Evolutionary conservation across 2,797 vertebrate genomes (phyloP).

Genomic region (Enteromius viviparus): DNA sequence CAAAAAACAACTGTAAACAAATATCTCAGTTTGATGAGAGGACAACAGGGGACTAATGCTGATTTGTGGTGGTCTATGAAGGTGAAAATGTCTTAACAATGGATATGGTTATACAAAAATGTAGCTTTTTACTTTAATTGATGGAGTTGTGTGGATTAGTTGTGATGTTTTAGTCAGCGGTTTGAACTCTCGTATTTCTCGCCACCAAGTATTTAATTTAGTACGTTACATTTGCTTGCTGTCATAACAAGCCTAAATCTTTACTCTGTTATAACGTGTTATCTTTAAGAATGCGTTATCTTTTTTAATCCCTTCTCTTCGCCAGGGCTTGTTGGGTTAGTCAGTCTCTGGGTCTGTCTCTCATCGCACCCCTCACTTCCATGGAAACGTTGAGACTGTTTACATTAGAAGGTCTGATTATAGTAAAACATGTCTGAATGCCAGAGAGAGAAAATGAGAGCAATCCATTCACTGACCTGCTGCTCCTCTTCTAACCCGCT

Average conservation of each 20-base stretch:
- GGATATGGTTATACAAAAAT: not conserved
- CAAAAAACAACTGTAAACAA: not conserved
- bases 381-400: slow-evolving; percentile 57
- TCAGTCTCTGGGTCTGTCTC: slow-evolving; percentile 63
- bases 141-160: not conserved
- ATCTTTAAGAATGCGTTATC: slow-evolving; percentile 29
- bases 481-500: not conserved
- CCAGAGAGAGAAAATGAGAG: slow-evolving; percentile 53
- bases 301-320: slow-evolving; percentile 24
- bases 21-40: not conserved
- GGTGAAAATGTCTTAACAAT: not conserved
- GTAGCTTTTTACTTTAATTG: not conserved
- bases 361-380: slow-evolving; percentile 38
- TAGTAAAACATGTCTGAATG: slow-evolving; percentile 61
- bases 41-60: not conserved
- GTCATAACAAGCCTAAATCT: slow-evolving; percentile 27
- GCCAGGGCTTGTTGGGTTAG: slow-evolving; percentile 67
- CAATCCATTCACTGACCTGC: slow-evolving; percentile 14
- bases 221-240: not conserved
- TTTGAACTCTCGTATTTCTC: not conserved
- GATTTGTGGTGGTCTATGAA: not conserved
- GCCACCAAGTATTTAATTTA: not conserved
- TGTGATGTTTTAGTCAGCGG: not conserved
- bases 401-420: slow-evolving; percentile 62
- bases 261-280: slow-evolving; percentile 38